These are phyloP conservation scores for Cosmopolites sordidus DNA, from an alignment of 2,888 invertebrate species.

Conservation along the genomic window DNA sequence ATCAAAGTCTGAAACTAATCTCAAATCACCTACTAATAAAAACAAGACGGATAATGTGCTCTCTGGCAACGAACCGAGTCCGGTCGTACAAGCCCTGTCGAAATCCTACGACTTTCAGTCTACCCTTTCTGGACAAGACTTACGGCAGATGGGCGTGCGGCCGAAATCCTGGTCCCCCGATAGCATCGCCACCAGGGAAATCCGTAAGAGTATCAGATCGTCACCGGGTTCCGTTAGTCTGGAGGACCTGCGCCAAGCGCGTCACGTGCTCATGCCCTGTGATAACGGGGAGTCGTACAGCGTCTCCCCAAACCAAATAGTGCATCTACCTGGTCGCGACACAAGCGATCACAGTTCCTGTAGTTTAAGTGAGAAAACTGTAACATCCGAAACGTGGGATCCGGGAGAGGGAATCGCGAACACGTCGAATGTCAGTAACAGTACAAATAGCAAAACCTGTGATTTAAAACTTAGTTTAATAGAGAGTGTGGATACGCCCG, in stretches of 20 bases:
- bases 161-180: constrained; percentile 55
- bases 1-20: constrained; percentile 88
- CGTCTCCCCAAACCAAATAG: constrained; percentile 86
- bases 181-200: constrained; percentile 58
- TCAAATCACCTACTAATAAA: constrained; percentile 59
- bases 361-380: constrained; percentile 45
- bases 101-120: constrained; percentile 33
- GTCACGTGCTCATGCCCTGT: constrained; percentile 79
- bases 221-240: constrained; percentile 68
- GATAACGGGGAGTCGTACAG: constrained; percentile 83
- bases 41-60: constrained; percentile 53
- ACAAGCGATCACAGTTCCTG: constrained; percentile 38
- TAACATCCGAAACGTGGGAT: constrained; percentile 59
- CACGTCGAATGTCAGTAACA: constrained; percentile 28
- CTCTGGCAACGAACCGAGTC: constrained; percentile 56
- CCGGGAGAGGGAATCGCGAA: constrained; percentile 53
- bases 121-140: constrained; percentile 40
- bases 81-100: constrained; percentile 55
- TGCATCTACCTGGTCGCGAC: constrained; percentile 61
- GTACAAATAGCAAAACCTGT: constrained; percentile 42
- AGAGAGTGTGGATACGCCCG: constrained; percentile 46
- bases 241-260: constrained; percentile 60
- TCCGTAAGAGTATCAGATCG: constrained; percentile 54
- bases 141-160: constrained; percentile 43
- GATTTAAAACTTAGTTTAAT: constrained; percentile 41